phyloP scores from a whole-genome alignment of 2,113 vertebrate species.

The Empidonax alnorum region DNA sequence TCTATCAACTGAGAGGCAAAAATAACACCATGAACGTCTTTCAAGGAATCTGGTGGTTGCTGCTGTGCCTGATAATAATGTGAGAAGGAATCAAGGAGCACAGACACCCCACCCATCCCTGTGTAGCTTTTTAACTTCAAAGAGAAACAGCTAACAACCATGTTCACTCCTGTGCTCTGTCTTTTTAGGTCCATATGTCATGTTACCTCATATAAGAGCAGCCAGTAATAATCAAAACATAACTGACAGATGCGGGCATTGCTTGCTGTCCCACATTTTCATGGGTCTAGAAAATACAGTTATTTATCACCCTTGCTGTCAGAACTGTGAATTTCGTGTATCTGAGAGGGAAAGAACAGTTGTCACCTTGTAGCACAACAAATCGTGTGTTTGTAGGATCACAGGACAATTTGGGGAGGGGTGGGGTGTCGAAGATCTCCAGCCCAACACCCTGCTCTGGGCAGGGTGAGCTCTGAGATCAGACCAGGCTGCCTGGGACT shows the following conservation, averaged over 20 bases:
- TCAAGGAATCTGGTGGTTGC: not conserved
- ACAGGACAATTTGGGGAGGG: accelerated
- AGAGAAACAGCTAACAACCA: not conserved
- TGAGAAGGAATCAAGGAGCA: not conserved
- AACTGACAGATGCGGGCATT: not conserved
- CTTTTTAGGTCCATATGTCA: not conserved
- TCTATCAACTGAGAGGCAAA: not conserved
- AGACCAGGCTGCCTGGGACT: not conserved
- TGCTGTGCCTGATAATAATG: not conserved
- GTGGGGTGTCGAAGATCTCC: not conserved
- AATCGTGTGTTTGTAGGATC: not conserved
- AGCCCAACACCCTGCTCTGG: not conserved
- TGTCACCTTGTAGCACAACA: not conserved
- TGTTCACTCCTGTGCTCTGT: not conserved
- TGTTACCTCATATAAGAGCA: not conserved
- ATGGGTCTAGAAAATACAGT: not conserved
- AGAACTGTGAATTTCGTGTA: not conserved
- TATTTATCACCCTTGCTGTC: not conserved
- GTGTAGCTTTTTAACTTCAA: not conserved
- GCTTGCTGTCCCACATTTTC: not conserved
- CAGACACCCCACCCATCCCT: not conserved
- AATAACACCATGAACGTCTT: accelerated
- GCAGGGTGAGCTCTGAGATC: not conserved
- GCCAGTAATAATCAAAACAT: not conserved
- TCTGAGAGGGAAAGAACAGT: not conserved